A percentile compares a stretch with the other conserved stretches of the same genome.
Evolutionary conservation across 1,140 invertebrate species (phyloP).

Genomic region (Dryas iulia): DNA sequence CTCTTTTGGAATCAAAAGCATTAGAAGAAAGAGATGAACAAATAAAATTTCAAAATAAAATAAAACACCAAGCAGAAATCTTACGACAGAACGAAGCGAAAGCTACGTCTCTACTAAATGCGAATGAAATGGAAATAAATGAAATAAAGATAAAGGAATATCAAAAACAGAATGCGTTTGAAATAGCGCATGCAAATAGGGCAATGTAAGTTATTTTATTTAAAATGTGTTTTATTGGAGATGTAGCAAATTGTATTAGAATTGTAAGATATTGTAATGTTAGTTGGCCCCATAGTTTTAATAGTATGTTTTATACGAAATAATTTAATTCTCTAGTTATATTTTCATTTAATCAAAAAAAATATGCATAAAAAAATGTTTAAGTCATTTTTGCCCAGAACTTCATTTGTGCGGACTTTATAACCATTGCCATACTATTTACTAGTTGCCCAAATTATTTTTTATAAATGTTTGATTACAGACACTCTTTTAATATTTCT

Average conservation of each 20-base stretch:
- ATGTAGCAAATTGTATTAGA: neutral
- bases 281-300: too few relatives aligned
- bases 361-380: too few relatives aligned
- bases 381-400: too few relatives aligned
- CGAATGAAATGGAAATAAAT: constrained; percentile 26
- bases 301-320: too few relatives aligned
- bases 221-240: neutral
- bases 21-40: constrained; percentile 54
- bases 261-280: neutral
- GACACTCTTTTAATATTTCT: too few relatives aligned
- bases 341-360: too few relatives aligned
- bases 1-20: constrained; percentile 50
- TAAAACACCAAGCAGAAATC: constrained; percentile 32
- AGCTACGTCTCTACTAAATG: constrained; percentile 33
- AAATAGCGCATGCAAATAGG: constrained; percentile 38
- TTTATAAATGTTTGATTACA: too few relatives aligned
- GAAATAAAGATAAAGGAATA: constrained; percentile 22
- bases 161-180: constrained; percentile 25
- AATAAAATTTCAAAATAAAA: constrained; percentile 47
- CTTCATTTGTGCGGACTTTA: too few relatives aligned
- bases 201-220: constrained; percentile 38
- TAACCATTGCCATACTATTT: too few relatives aligned
- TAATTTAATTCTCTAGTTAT: too few relatives aligned
- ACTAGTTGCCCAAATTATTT: too few relatives aligned
- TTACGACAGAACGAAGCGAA: constrained; percentile 28